phyloP scores from a whole-genome alignment of 2,113 vertebrate species.

The Cyanistes caeruleus region DNA sequence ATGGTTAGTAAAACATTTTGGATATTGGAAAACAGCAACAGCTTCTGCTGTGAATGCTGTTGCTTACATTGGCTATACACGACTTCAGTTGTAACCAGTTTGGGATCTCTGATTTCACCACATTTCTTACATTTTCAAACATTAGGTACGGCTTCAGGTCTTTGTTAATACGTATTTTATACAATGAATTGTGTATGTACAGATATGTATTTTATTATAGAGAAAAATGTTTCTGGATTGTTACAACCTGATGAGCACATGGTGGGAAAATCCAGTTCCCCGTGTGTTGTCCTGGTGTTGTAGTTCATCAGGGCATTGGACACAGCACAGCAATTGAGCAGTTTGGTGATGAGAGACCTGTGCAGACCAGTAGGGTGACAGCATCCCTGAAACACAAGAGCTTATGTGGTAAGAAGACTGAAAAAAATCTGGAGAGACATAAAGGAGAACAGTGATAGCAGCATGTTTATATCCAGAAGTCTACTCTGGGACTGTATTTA shows the following conservation, averaged over 20 bases:
- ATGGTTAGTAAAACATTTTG: slow-evolving; percentile 13
- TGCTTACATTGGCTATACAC: neutral
- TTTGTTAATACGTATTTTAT: neutral
- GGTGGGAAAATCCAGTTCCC: neutral
- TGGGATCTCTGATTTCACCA: neutral
- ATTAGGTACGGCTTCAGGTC: neutral
- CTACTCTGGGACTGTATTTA: neutral
- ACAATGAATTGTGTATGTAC: neutral
- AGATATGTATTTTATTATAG: neutral
- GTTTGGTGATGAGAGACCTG: neutral
- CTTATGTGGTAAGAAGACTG: neutral
- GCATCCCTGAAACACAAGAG: neutral
- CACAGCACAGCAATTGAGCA: neutral
- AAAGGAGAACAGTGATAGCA: neutral
- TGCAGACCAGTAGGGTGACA: neutral
- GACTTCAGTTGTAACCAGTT: neutral
- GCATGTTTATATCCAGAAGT: neutral
- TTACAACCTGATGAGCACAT: neutral
- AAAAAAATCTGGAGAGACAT: neutral
- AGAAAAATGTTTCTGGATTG: neutral
- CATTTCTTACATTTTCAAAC: neutral
- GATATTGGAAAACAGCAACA: slow-evolving; percentile 7
- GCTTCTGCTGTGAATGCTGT: neutral
- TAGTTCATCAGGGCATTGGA: neutral
- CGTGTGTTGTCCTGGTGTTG: neutral